Evolutionary conservation across 2,797 vertebrate genomes (phyloP).

Genomic region (Argya squamiceps): DNA sequence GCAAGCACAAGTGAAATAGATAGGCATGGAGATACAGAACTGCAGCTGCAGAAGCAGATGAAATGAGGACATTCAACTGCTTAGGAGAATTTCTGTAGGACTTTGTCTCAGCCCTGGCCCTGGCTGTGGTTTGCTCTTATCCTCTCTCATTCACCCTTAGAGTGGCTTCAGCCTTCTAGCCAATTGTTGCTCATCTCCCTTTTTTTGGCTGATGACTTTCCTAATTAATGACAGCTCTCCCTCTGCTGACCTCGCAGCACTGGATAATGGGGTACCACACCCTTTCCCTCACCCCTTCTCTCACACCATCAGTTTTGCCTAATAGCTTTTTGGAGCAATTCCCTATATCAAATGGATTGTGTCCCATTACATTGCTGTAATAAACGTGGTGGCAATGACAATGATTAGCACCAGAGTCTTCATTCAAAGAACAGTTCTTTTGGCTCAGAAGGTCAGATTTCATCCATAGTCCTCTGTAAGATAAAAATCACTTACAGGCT

Average conservation of each 20-base stretch:
- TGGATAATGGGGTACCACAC: background rate
- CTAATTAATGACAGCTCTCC: background rate
- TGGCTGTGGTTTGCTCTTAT: background rate
- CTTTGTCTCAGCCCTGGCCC: background rate
- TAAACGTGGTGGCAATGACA: background rate
- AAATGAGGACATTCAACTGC: background rate
- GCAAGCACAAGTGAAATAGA: background rate
- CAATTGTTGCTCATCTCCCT: background rate
- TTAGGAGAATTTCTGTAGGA: background rate
- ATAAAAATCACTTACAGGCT: background rate
- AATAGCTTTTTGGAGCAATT: constrained; percentile 7
- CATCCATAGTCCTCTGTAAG: background rate
- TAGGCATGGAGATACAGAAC: background rate
- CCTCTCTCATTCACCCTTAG: background rate
- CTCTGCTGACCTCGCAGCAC: background rate
- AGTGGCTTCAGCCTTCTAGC: background rate
- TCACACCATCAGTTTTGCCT: background rate
- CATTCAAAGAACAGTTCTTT: background rate
- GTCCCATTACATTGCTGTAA: background rate
- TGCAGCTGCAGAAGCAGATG: background rate
- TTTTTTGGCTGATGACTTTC: background rate
- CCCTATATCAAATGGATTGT: background rate
- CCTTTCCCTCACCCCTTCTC: background rate
- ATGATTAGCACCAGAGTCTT: background rate
- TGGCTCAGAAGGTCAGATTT: background rate